Evolutionary conservation across 2,797 vertebrate species (phyloP).

Genomic region (Vultur gryphus): DNA sequence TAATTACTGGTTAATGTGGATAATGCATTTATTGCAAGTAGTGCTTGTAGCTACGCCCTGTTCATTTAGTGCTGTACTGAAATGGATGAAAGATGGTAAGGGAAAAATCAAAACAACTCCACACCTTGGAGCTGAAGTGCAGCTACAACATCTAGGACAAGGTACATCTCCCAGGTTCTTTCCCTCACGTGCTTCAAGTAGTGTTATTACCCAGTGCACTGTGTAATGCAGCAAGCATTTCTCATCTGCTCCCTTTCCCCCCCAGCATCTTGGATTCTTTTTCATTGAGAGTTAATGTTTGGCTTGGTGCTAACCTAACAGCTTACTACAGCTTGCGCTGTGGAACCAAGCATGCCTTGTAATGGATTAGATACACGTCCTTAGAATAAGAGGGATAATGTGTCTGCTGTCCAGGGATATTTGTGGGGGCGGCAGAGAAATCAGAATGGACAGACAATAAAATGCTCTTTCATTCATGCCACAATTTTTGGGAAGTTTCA

Average conservation of each 20-base stretch:
- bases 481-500: neutral
- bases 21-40: neutral
- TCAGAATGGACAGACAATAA: neutral
- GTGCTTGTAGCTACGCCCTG: neutral
- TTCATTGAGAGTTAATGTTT: neutral
- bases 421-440: conserved; percentile 14
- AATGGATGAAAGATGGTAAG: neutral
- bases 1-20: neutral
- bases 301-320: conserved; percentile 11
- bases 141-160: neutral
- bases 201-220: neutral
- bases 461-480: neutral
- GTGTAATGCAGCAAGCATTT: neutral
- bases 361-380: neutral
- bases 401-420: conserved; percentile 7
- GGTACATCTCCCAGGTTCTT: neutral
- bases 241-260: neutral
- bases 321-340: conserved; percentile 6
- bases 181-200: neutral
- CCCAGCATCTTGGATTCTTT: neutral
- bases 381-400: neutral
- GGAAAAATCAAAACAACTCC: neutral
- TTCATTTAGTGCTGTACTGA: neutral
- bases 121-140: neutral
- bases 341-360: neutral